A percentile compares a stretch with the other conserved stretches of the same genome.
Evolutionary conservation across 2,888 invertebrate species (phyloP).

Genomic region (Ceramica pisi): DNA sequence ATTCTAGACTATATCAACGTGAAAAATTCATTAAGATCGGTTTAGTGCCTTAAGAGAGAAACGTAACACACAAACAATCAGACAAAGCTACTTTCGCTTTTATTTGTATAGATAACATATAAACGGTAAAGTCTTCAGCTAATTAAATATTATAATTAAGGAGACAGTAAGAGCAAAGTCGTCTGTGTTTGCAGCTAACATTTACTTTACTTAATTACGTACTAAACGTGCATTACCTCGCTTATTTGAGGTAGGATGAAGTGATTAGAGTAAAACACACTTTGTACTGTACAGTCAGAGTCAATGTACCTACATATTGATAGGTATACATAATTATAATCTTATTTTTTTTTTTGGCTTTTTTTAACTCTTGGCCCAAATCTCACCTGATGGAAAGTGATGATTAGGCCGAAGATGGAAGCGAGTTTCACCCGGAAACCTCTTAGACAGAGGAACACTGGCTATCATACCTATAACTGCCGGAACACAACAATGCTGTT

Average conservation of each 20-base stretch:
- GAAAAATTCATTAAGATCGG: too few relatives aligned
- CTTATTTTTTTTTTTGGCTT: too few relatives aligned
- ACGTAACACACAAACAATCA: background rate
- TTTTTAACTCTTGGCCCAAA: too few relatives aligned
- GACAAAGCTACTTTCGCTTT: background rate
- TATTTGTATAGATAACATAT: too few relatives aligned
- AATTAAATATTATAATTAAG: conserved; percentile 17
- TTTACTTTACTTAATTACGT: conserved; percentile 48
- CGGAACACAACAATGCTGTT: too few relatives aligned
- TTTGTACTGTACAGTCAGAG: conserved; percentile 1
- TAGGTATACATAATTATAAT: too few relatives aligned
- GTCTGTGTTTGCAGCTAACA: conserved; percentile 34
- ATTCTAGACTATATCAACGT: too few relatives aligned
- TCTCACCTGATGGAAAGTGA: too few relatives aligned
- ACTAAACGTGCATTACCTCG: conserved; percentile 45
- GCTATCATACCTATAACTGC: too few relatives aligned
- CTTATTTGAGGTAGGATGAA: conserved; percentile 57
- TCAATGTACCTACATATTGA: conserved; percentile 1
- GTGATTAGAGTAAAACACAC: conserved; percentile 49
- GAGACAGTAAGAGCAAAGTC: conserved; percentile 10
- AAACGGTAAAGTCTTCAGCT: conserved; percentile 2
- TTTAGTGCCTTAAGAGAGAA: background rate
- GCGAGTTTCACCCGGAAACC: too few relatives aligned
- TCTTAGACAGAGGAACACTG: too few relatives aligned
- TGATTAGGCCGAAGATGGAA: too few relatives aligned